Conservation (phyloP, 1,140 invertebrate genomes). For the Oryctes rhinoceros region DNA sequence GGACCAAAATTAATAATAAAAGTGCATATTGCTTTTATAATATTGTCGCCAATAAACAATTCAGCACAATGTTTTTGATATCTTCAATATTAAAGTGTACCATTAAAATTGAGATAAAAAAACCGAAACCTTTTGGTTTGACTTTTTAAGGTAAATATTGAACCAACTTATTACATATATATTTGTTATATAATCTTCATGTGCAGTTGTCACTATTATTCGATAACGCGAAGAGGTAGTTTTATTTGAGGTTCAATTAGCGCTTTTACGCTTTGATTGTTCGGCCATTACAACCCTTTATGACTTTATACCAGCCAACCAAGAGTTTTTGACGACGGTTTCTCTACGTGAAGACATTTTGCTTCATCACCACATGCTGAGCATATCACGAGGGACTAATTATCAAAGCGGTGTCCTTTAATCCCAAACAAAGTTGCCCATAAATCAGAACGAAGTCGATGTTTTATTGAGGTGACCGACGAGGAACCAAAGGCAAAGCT, state of each 20-base stretch:
- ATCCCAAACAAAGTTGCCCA: neutral
- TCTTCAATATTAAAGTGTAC: too few species aligned
- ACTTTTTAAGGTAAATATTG: too few species aligned
- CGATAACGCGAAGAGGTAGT: neutral
- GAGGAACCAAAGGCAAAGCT: neutral
- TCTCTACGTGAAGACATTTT: neutral
- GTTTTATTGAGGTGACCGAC: constrained; percentile 9
- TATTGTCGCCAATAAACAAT: too few species aligned
- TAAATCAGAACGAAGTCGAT: constrained; percentile 30
- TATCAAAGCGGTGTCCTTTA: constrained; percentile 7
- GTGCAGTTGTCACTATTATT: too few species aligned
- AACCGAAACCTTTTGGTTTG: too few species aligned
- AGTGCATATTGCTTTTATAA: too few species aligned
- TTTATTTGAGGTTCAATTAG: neutral
- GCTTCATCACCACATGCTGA: neutral
- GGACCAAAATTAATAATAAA: too few species aligned
- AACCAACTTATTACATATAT: too few species aligned
- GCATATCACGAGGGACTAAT: neutral
- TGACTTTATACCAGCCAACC: neutral
- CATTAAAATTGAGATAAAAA: too few species aligned
- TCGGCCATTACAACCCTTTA: neutral
- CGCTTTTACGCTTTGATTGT: neutral
- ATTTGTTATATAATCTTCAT: too few species aligned
- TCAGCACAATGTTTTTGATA: too few species aligned
- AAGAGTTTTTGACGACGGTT: neutral